Percentiles rank a stretch among this genome's conserved stretches.
Conservation (phyloP, 1,140 invertebrate genomes). For the Mycetomoellerius zeteki region DNA sequence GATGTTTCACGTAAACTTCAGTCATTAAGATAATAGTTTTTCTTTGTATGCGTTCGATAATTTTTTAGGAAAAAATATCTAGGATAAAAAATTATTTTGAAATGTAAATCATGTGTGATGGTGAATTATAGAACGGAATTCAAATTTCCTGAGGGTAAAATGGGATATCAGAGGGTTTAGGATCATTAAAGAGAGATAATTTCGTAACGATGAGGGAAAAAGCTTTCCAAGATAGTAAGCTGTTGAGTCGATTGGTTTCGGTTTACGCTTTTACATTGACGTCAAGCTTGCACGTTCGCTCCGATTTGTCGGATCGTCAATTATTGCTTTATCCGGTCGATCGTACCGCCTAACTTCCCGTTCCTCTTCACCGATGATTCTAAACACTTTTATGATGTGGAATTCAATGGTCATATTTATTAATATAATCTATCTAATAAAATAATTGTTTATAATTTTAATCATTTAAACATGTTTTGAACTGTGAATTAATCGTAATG, state of each 20-base stretch:
- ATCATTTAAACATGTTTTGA: background rate
- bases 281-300: conserved; percentile 63
- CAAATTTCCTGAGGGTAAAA: background rate
- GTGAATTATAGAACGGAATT: background rate
- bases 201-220: background rate
- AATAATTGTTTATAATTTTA: background rate
- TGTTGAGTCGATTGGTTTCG: conserved; percentile 10
- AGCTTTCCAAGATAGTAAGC: conserved; percentile 5
- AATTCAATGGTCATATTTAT: background rate
- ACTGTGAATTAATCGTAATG: background rate
- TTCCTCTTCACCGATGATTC: conserved; percentile 16
- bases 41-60: background rate
- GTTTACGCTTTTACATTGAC: conserved; percentile 61
- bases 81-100: background rate
- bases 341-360: conserved; percentile 51
- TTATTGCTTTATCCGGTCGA: conserved; percentile 80
- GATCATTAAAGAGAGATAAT: background rate
- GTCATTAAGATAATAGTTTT: background rate
- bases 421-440: background rate
- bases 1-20: background rate
- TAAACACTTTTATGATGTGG: background rate
- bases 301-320: conserved; percentile 73
- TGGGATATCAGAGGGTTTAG: background rate
- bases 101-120: background rate
- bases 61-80: background rate